These are phyloP conservation scores for Piscicola geometra DNA, from an alignment of 2,888 invertebrate species.

Conservation along the genomic window DNA sequence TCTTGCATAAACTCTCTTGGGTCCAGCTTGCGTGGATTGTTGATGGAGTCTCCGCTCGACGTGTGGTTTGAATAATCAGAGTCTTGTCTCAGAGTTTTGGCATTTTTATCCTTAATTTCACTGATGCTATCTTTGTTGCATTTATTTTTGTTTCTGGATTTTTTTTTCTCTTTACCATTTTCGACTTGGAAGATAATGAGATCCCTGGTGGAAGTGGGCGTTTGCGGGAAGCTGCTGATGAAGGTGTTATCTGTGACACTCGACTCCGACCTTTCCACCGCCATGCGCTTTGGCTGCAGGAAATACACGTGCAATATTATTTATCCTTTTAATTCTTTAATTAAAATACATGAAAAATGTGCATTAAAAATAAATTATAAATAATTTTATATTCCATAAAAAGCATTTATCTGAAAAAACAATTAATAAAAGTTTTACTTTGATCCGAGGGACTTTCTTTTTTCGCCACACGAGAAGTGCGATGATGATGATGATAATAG, in stretches of 20 bases:
- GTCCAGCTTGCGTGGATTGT: neutral
- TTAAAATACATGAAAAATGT: too few relatives aligned
- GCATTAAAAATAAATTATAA: too few relatives aligned
- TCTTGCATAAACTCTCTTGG: neutral
- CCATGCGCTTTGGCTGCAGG: neutral
- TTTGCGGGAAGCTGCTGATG: neutral
- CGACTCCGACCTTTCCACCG: neutral
- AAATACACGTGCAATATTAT: too few relatives aligned
- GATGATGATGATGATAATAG: neutral
- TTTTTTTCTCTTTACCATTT: too few relatives aligned
- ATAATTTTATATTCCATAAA: too few relatives aligned
- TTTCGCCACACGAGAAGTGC: neutral
- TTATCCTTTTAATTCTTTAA: too few relatives aligned
- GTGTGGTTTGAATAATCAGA: neutral
- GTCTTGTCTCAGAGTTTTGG: neutral
- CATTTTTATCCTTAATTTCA: too few relatives aligned
- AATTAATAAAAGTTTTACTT: too few relatives aligned
- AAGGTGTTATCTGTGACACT: neutral
- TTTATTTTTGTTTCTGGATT: too few relatives aligned
- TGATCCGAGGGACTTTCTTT: too few relatives aligned
- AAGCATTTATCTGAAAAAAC: too few relatives aligned
- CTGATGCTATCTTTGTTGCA: neutral
- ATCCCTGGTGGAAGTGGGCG: neutral
- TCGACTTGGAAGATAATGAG: neutral
- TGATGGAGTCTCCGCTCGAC: too few relatives aligned